Evolutionary conservation across 2,797 vertebrate genomes (phyloP).

Genomic region (Alosa sapidissima): DNA sequence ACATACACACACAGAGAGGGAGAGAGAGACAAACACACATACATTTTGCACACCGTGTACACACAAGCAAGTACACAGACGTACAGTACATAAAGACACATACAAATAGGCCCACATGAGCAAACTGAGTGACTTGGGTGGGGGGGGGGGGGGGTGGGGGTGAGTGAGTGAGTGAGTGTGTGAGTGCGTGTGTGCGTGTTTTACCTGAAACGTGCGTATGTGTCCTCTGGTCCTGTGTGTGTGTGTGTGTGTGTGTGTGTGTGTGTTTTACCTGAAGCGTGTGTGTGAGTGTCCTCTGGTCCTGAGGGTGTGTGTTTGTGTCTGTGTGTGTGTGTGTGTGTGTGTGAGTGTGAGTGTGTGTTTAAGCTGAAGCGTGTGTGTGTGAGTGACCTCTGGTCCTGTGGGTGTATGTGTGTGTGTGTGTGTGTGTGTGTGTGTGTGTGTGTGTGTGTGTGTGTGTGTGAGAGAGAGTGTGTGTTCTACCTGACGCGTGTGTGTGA

Average conservation of each 20-base stretch:
- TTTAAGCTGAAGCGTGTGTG: neutral
- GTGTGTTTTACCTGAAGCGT: conserved; percentile 28
- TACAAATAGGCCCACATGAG: neutral
- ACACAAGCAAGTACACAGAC: neutral
- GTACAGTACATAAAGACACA: neutral
- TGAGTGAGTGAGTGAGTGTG: neutral
- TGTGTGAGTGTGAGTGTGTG: conserved; percentile 12
- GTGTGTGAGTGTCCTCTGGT: neutral
- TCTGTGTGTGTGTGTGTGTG: neutral
- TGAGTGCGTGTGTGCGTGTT: neutral
- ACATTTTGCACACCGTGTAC: neutral
- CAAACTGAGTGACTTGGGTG: neutral
- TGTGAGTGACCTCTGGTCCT: neutral
- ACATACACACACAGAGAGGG: neutral
- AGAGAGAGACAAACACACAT: neutral
- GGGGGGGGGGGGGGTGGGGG: too few species aligned
- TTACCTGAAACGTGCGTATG: conserved; percentile 40
- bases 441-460: neutral
- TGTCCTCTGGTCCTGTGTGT: conserved; percentile 27
- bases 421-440: neutral
- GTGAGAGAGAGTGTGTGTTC: neutral
- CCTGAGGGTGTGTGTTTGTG: neutral
- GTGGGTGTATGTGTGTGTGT: conserved; percentile 23
- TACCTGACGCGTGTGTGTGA: neutral
- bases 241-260: conserved; percentile 21